These are phyloP conservation scores for Agrotis ipsilon DNA, from an alignment of 2,888 invertebrate genomes.

Conservation along the genomic window DNA sequence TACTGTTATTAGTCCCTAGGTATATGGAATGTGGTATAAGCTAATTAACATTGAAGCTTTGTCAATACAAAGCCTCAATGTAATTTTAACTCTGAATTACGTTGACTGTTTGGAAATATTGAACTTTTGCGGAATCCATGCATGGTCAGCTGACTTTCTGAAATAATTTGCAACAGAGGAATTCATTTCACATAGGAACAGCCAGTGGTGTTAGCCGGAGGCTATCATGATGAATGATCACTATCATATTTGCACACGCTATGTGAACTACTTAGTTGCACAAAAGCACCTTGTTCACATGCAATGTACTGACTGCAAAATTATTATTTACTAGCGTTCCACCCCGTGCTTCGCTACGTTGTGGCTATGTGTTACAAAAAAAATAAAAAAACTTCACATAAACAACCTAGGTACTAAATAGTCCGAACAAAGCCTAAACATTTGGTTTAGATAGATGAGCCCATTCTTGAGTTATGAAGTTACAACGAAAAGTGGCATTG, in stretches of 20 bases:
- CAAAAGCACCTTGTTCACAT: slow-evolving; percentile 35
- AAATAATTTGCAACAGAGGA: slow-evolving; percentile 5
- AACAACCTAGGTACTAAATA: too few relatives aligned
- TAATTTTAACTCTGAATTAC: not conserved
- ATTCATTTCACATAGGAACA: slow-evolving; percentile 42
- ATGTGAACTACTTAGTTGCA: slow-evolving; percentile 26
- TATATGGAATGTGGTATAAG: not conserved
- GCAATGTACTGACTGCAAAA: slow-evolving; percentile 28
- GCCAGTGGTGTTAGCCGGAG: slow-evolving; percentile 35
- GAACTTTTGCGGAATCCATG: not conserved
- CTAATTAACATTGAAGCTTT: too few relatives aligned
- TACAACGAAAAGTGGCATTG: too few relatives aligned
- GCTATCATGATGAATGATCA: slow-evolving; percentile 51
- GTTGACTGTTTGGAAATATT: not conserved
- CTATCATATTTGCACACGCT: slow-evolving; percentile 53
- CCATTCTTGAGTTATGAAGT: too few relatives aligned
- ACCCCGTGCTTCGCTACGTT: too few relatives aligned
- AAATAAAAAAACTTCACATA: too few relatives aligned
- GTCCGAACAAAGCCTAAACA: too few relatives aligned
- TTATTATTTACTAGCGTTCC: too few relatives aligned
- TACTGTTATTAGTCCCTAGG: not conserved
- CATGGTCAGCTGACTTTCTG: not conserved
- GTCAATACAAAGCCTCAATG: not conserved
- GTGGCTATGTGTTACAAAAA: too few relatives aligned
- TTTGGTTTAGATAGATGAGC: too few relatives aligned